Evolutionary conservation across 1,140 invertebrate genomes (phyloP), one percentile per base, ranked within the genome.

Genomic region (Brachionus calyciflorus): DNA sequence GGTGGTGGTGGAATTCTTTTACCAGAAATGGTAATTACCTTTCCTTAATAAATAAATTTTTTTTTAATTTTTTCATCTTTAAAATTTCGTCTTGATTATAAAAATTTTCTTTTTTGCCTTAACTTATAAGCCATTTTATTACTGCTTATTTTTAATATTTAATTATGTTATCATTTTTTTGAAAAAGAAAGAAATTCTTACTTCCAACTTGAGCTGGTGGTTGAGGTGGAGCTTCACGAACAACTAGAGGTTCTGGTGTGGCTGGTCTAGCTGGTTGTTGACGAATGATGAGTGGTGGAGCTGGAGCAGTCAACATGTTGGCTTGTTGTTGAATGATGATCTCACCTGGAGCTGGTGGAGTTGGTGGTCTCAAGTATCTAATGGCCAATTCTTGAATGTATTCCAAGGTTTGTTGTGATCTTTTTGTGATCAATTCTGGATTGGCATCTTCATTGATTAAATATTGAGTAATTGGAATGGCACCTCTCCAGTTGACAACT

Each of bases 221-320:
- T 70, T 77, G 60, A 53, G 76, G 76, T 51, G 76, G 76, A 68
- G 41, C 40, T 46, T 77, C 76, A 28, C 76, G 76, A 55, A 77
- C 37, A 28, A 77, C 49, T 14, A 77, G 17, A n/a, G 76, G 76
- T 10, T 60, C 40, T 53, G 76, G 76, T 26, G 76, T 77, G 14
- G 46, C 30, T 51, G 76, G 60, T 55, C 76, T 57, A 26, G 76
- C 44, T 53, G 76, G 60, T 28, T 55, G 41, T 70, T 77, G 60
- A 53, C 76, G 60, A 40, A 77, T 68, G n/a, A 77, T 41, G 26
- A 77, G 24, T 24, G 76, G 76, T 68, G 76, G 76, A 57, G 76
- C 60, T 68, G 76, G 60, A 26, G 60, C 37, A 21, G 76, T 60
- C n/a, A 37, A 30, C 21, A 41, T 40, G 5, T 49, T 37, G 28